Conservation (phyloP, 2,113 vertebrate genomes). For the Numenius arquata region DNA sequence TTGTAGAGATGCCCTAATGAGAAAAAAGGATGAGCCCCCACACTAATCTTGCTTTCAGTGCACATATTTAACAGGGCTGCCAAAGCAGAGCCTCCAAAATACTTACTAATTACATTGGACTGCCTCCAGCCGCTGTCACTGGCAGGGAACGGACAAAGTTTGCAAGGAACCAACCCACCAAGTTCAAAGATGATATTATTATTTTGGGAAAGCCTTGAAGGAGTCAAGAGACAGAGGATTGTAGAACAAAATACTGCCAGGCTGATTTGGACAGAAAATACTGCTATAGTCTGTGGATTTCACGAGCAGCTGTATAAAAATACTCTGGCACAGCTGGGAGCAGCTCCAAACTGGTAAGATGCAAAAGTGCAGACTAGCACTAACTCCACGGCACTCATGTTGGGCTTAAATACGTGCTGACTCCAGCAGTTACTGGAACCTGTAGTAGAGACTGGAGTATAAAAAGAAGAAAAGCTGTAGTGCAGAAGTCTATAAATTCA, state of each 20-base stretch:
- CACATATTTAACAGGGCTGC: constrained; percentile 40
- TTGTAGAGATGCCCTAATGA: constrained; percentile 14
- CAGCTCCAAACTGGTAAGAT: background rate
- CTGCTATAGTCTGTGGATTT: background rate
- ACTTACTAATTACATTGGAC: constrained; percentile 50
- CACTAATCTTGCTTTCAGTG: constrained; percentile 31
- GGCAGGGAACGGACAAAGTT: background rate
- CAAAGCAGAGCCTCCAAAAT: constrained; percentile 28
- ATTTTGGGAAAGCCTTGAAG: background rate
- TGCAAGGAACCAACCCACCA: background rate
- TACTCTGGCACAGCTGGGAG: background rate
- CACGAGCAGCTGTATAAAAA: background rate
- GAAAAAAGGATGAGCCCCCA: background rate
- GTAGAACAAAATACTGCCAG: background rate
- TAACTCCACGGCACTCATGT: background rate
- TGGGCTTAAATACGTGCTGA: background rate
- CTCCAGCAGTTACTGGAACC: background rate
- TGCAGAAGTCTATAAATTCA: background rate
- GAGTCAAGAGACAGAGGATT: background rate
- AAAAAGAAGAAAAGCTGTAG: background rate
- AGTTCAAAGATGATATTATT: background rate
- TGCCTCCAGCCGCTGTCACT: constrained; percentile 1
- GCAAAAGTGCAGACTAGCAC: background rate
- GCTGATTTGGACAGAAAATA: background rate
- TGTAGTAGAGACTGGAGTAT: background rate